phyloP scores from a whole-genome alignment of 2,797 vertebrate species.

The Anas bernieri region DNA sequence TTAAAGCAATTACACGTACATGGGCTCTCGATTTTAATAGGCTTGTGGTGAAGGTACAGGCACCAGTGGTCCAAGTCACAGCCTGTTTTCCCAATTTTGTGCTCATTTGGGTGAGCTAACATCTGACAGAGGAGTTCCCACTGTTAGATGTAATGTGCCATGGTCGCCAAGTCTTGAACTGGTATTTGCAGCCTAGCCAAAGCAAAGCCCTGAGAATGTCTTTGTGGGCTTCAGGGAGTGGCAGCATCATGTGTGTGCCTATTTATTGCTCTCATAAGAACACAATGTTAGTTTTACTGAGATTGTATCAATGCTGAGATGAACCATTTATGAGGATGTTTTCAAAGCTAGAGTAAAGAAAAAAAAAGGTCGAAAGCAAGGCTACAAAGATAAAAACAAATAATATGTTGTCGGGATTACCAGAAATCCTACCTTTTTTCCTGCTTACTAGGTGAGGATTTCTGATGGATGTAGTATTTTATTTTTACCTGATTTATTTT shows the following conservation, averaged over 20 bases:
- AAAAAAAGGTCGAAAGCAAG: background rate
- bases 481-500: background rate
- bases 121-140: background rate
- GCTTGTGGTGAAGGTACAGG: background rate
- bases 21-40: background rate
- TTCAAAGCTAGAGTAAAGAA: background rate
- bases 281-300: background rate
- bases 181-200: fast-evolving
- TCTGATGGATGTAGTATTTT: background rate
- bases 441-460: background rate
- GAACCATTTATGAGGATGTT: background rate
- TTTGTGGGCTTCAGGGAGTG: background rate
- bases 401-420: background rate
- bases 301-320: background rate
- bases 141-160: background rate
- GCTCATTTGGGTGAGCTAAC: background rate
- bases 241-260: background rate
- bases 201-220: background rate
- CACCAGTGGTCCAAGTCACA: background rate
- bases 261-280: background rate
- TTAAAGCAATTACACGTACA: background rate
- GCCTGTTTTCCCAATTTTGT: background rate
- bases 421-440: background rate
- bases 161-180: background rate
- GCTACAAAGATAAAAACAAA: background rate